Evolutionary conservation across 1,140 invertebrate genomes (phyloP), one percentile per base, ranked within the genome.

Genomic region (Ceratoteleas bidentatus): DNA sequence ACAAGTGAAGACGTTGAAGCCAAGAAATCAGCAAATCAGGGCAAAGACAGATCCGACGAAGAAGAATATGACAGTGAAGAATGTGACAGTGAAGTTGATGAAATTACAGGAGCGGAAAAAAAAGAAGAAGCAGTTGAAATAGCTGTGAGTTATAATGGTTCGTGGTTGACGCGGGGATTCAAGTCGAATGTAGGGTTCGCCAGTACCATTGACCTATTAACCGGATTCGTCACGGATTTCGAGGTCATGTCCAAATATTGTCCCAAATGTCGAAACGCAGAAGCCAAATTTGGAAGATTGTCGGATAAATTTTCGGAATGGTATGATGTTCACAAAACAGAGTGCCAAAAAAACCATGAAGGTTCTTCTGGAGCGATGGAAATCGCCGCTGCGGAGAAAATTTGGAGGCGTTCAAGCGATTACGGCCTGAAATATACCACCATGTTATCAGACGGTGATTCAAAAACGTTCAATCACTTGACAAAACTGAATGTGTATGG

Each of bases 271-370:
- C 3, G 7, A 50, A 15, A 14, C 15, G 49, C 49, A 15, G 5
- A 50, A 50, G 16, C 15, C 49, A 50, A 15, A 50, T 50, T 62
- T 6, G 58, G 58, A 11, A 50, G 50, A 9, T 32, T 49, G 34
- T 9, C 58, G 8, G 11, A 7, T 34, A 14, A 50, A 49, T 62
- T 62, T 15, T 15, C 15, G 16, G 2, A 9, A 34, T 62, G 58
- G 58, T 62, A 62, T 13, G 3, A 50, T 14, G 3, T 13, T 0
- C 16, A 62, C 36, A 43, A 50, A 11, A 24, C 24, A 36, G 32
- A 62, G 33, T 62, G 58, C 34, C 43, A 24, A 62, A 43, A 34
- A 36, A 62, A 62, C 24, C 58, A 62, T 9, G 33, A 49, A 49
- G 45, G 45, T 9, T 50, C 49, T 9, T 50, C 49, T 24, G 49